Conservation (phyloP, 2,888 invertebrate species). For the Agrypnus murinus region DNA sequence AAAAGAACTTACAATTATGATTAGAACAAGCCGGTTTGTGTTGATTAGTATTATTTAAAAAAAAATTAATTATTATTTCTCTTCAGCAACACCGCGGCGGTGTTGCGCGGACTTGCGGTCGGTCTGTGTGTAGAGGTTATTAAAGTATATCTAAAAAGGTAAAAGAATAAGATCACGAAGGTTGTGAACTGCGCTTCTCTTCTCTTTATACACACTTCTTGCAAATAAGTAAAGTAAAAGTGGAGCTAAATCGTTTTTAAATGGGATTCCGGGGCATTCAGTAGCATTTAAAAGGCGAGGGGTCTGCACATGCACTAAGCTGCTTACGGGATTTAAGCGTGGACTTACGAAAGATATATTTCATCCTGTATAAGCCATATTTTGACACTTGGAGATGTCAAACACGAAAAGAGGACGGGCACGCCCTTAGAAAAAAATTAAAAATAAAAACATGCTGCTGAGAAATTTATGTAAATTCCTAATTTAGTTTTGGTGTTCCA, state of each 20-base stretch:
- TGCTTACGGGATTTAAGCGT: constrained; percentile 43
- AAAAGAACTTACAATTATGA: too few relatives aligned
- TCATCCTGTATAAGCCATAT: constrained; percentile 49
- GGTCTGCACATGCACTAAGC: constrained; percentile 32
- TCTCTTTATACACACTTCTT: background rate
- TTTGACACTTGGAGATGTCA: constrained; percentile 53
- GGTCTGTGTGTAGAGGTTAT: too few relatives aligned
- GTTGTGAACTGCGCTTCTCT: constrained; percentile 20
- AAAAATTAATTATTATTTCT: too few relatives aligned
- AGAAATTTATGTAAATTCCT: constrained; percentile 42
- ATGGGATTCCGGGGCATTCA: constrained; percentile 42
- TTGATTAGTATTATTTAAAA: too few relatives aligned
- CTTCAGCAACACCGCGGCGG: too few relatives aligned
- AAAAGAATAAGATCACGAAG: constrained; percentile 8
- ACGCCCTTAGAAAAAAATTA: constrained; percentile 35
- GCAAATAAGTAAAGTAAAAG: constrained; percentile 38
- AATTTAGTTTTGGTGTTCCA: constrained; percentile 40
- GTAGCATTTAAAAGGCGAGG: constrained; percentile 40
- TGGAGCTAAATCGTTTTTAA: constrained; percentile 45
- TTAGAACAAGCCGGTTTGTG: too few relatives aligned
- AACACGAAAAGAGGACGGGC: constrained; percentile 51
- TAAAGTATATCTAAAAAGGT: too few relatives aligned
- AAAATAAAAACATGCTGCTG: constrained; percentile 36
- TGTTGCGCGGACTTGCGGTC: too few relatives aligned
- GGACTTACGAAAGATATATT: constrained; percentile 44